These are phyloP conservation scores for Pseudomyrmex gracilis DNA, from an alignment of 1,140 invertebrate genomes.

Conservation along the genomic window DNA sequence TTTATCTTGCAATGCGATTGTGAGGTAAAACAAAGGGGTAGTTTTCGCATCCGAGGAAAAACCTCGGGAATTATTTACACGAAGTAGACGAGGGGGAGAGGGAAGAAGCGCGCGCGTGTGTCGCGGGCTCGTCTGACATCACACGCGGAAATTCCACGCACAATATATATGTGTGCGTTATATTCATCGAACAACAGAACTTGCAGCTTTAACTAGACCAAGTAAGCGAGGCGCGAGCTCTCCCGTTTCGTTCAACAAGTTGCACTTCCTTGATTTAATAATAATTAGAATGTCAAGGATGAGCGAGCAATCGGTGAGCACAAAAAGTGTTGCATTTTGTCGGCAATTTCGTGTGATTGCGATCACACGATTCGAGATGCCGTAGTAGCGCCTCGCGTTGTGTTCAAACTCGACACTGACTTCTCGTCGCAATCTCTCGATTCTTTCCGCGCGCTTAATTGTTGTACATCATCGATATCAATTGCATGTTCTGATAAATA, in stretches of 20 bases:
- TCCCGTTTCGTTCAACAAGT: conserved; percentile 29
- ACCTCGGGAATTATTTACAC: conserved; percentile 12
- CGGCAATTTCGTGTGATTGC: conserved; percentile 10
- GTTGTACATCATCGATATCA: not conserved
- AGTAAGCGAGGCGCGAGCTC: not conserved
- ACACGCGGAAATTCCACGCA: not conserved
- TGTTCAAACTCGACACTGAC: conserved; percentile 16
- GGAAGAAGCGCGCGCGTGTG: not conserved
- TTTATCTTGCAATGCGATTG: too few relatives aligned
- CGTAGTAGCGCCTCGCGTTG: not conserved
- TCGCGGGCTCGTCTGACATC: not conserved
- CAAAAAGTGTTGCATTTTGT: not conserved
- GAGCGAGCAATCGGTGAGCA: not conserved
- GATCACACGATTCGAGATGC: not conserved
- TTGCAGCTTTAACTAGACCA: not conserved
- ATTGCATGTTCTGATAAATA: not conserved
- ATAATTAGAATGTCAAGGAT: conserved; percentile 42
- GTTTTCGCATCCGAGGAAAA: not conserved
- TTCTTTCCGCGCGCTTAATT: not conserved
- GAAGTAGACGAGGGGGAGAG: not conserved
- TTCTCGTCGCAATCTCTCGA: not conserved
- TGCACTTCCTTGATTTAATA: conserved; percentile 37
- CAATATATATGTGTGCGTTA: not conserved
- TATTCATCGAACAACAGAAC: too few relatives aligned
- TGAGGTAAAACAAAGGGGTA: not conserved